Percentiles rank a stretch among this genome's conserved stretches.
Evolutionary conservation across 2,797 vertebrate species (phyloP).

Genomic region (Hipposideros larvatus): DNA sequence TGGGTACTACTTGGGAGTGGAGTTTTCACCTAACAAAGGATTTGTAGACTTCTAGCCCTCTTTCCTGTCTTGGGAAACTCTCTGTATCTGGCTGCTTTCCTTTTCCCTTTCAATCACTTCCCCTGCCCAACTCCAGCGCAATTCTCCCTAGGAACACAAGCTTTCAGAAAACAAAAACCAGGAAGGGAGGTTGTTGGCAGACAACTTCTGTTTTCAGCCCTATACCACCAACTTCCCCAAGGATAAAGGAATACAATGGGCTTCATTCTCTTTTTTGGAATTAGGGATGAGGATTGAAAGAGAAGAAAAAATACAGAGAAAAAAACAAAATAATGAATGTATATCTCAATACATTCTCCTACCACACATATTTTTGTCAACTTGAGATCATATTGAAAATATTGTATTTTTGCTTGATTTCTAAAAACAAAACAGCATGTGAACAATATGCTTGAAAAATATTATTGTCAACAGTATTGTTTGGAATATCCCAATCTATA

Average conservation of each 20-base stretch:
- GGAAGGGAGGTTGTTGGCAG: constrained; percentile 59
- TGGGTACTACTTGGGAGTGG: background rate
- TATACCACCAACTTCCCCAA: constrained; percentile 38
- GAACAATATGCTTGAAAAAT: constrained; percentile 10
- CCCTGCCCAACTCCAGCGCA: background rate
- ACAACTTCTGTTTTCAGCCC: constrained; percentile 58
- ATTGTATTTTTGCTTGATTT: constrained; percentile 48
- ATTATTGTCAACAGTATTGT: background rate
- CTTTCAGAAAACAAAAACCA: constrained; percentile 72
- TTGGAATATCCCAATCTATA: background rate
- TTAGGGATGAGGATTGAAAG: background rate
- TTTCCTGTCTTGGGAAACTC: background rate
- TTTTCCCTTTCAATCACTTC: background rate
- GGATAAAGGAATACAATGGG: constrained; percentile 29
- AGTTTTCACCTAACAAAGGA: background rate
- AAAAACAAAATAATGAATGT: constrained; percentile 28
- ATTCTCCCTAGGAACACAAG: constrained; percentile 18
- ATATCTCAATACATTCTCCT: background rate
- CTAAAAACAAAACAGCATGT: constrained; percentile 25
- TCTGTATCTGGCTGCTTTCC: background rate
- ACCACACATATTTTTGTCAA: background rate
- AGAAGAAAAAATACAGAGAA: constrained; percentile 62
- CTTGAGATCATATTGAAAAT: constrained; percentile 34
- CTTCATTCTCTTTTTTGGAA: constrained; percentile 49
- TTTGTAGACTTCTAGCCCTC: background rate